Base-by-base conservation (phyloP, 2,888 invertebrate genomes). In the Ennomos quercinarius region DNA sequence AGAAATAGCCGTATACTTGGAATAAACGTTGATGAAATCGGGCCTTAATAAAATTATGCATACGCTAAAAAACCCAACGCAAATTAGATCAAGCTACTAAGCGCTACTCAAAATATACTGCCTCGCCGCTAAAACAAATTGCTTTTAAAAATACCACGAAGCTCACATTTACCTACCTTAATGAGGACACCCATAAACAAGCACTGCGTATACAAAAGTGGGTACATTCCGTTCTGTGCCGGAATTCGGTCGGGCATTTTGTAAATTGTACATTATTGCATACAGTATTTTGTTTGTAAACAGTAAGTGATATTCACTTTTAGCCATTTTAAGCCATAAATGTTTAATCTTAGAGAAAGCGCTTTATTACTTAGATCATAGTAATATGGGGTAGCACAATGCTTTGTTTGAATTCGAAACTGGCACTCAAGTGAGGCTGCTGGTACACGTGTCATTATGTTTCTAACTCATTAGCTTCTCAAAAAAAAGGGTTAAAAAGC, bases 131-230 rank as follows among this genome's bases (percentile, higher is more conserved):
- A 60, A 72, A 72, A 56, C 68, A 72, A 76, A 71, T 77, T 73
- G 72, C 73, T 66, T 75, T 71, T 70, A 73, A 76, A 77, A 77
- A 77, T 73, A 74, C 70, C 63, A 57, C 60, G 58, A 68, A 74
- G 80, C 76, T 75, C 78, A 81, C 84, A 78, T 83, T 87, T 84
- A 86, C 78, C 80, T 84, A 86, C 78, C 80, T 77, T 86, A 89
- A 89, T 86, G 84, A 83, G 85, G 82, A 88, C 84, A 82, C 84
- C 81, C 81, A 78, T 90, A 88, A 89, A 89, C 78, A 80, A 71
- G 76, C 74, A 76, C 77, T 72, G 44, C 70, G 71, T 70, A n/a
- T n/a, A 73, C 74, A 64, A 65, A 70, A 71, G 67, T 66, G 71
- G 66, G 67, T 59, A 66, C 61, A 64, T 74, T 63, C 69, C 69